Conservation (phyloP, 2,113 vertebrate genomes). For the Menura novaehollandiae region DNA sequence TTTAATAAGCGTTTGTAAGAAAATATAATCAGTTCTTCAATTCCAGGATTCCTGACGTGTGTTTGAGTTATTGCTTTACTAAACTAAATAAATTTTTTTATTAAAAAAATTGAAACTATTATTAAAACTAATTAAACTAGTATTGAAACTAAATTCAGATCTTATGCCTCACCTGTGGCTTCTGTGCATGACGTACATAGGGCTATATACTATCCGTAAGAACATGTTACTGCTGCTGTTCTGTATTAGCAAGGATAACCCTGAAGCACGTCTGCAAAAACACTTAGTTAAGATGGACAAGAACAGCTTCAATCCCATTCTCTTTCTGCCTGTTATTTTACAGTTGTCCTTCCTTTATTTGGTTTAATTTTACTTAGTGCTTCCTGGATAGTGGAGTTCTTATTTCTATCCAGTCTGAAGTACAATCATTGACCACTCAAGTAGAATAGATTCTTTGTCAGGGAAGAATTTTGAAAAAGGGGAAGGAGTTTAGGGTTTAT, state of each 20-base stretch:
- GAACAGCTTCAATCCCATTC: background rate
- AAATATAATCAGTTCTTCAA: background rate
- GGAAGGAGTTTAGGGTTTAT: background rate
- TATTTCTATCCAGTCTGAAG: background rate
- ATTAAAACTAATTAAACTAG: too few species aligned
- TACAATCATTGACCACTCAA: background rate
- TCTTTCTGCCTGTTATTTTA: background rate
- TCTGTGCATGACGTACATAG: background rate
- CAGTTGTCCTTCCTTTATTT: background rate
- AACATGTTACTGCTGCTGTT: background rate
- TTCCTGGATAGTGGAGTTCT: background rate
- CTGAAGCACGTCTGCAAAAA: background rate
- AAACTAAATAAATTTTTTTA: too few species aligned
- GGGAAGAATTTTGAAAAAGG: background rate
- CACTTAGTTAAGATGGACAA: background rate
- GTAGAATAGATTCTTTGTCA: background rate
- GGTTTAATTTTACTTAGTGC: background rate
- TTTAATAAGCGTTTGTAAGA: background rate
- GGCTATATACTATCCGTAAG: too few species aligned
- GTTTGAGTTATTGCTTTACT: background rate
- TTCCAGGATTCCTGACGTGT: background rate
- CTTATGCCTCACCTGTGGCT: background rate
- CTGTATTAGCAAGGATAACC: background rate
- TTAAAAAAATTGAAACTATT: too few species aligned
- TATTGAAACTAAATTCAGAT: background rate